phyloP scores from a whole-genome alignment of 2,888 invertebrate genomes.

The Latrodectus elegans region DNA sequence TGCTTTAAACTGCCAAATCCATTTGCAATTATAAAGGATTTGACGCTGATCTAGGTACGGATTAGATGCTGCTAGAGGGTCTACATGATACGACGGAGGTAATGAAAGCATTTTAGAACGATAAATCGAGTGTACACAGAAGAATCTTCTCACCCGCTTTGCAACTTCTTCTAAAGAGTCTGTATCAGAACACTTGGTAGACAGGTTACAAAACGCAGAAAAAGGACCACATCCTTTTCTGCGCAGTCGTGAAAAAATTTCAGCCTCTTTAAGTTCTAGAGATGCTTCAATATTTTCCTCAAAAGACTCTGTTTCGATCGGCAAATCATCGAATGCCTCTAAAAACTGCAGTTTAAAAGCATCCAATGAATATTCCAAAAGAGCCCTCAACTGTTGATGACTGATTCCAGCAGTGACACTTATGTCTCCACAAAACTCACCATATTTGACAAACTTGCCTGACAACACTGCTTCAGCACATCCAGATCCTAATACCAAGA shows the following conservation, averaged over 20 bases:
- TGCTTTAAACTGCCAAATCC: slow-evolving; percentile 96
- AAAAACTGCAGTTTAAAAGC: slow-evolving; percentile 82
- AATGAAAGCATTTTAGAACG: slow-evolving; percentile 99
- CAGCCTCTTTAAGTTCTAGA: slow-evolving; percentile 92
- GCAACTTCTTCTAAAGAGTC: slow-evolving; percentile 87
- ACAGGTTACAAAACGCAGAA: slow-evolving; percentile 92
- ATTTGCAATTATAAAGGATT: slow-evolving; percentile 93
- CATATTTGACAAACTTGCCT: slow-evolving; percentile 99
- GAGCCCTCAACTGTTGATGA: slow-evolving; percentile 87
- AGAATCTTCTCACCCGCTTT: slow-evolving; percentile 94
- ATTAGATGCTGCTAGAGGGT: slow-evolving; percentile 97
- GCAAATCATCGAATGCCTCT: slow-evolving; percentile 85
- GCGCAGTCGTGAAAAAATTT: slow-evolving; percentile 88
- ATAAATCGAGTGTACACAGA: slow-evolving; percentile 95
- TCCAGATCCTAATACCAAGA: slow-evolving; percentile 92
- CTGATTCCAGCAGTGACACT: slow-evolving; percentile 99
- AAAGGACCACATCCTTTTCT: slow-evolving; percentile 84
- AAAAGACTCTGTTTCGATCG: slow-evolving; percentile 96
- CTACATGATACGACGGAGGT: slow-evolving; percentile 96
- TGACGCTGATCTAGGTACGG: slow-evolving; percentile 97
- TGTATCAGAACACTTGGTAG: slow-evolving; percentile 86
- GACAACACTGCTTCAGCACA: slow-evolving; percentile 98
- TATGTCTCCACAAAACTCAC: slow-evolving; percentile 98
- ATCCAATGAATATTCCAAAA: slow-evolving; percentile 76
- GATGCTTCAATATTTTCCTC: slow-evolving; percentile 89